Base-by-base conservation (phyloP, 2,113 vertebrate genomes). In the Scortum barcoo region DNA sequence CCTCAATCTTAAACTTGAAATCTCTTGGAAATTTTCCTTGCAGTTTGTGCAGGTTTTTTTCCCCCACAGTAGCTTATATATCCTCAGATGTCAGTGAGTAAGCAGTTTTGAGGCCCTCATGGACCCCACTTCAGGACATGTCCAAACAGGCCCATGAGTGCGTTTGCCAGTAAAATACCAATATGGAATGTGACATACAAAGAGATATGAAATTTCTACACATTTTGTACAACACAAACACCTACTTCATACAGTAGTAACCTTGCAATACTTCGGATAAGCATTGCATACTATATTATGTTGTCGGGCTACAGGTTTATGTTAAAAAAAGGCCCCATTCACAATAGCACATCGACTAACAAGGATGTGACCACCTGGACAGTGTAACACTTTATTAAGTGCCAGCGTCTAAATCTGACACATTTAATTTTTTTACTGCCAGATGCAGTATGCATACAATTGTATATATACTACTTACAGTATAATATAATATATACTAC, bases 91-190 rank as follows among this genome's bases (percentile, higher is more conserved):
- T 63, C 16, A 20, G 9, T 42, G 76, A 50, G 63, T 38, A 24
- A 58, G 50, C n/a, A 33, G 38, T 17, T 6, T 57, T 42, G 19
- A 56, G 33, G 16, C 56, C 81, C 72, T 61, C 20, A 24, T 44
- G 60, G 51, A 17, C 2, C 58, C 19, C 19, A 20, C 7, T 10
- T 70, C 13, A 5, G 5, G 40, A 20, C 20, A 4, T 68, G 72
- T 63, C 70, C 44, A 42, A 65, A 54, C 71, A 76, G 3, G 71
- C 20, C 66, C 60, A 14, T 42, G 26, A 68, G 17, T 7, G 3
- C 3, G 16, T 24, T 22, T 50, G 9, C 40, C 26, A 44, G 16
- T 53, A 6, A 66, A 77, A 40, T 17, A 57, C 28, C 22, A 40
- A 19, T 4, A 12, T 0, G 5, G 7, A 46, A 58, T 13, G 28